Conservation (phyloP, 2,888 invertebrate genomes). For the Platycheirus albimanus region DNA sequence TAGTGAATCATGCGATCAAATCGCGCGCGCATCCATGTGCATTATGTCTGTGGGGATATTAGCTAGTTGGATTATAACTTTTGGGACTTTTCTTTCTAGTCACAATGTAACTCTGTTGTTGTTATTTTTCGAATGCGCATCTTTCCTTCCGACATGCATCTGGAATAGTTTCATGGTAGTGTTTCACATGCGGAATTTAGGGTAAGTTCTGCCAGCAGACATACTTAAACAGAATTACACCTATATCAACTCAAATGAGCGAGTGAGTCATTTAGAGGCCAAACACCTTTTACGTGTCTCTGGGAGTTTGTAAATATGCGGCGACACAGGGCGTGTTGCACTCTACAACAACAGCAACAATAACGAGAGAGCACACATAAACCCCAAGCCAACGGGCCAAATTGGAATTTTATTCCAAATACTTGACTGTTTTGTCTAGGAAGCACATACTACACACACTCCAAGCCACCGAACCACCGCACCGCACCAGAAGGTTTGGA, state of each 20-base stretch:
- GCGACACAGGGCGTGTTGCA: slow-evolving; percentile 59
- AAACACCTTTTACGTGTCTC: slow-evolving; percentile 60
- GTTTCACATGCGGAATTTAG: slow-evolving; percentile 58
- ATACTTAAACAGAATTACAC: slow-evolving; percentile 63
- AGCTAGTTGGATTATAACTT: no score
- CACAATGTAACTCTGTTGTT: slow-evolving; percentile 9
- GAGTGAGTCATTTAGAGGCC: slow-evolving; percentile 65
- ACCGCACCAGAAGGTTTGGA: no score
- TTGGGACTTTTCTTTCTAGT: background rate
- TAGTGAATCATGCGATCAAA: no score
- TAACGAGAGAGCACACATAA: background rate
- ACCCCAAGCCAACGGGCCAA: slow-evolving; percentile 1
- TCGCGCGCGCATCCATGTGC: no score
- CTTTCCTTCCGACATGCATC: slow-evolving; percentile 40
- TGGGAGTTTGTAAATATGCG: slow-evolving; percentile 1
- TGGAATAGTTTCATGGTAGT: slow-evolving; percentile 48
- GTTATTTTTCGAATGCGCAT: slow-evolving; percentile 32
- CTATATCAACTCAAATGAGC: slow-evolving; percentile 37
- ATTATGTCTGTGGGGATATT: no score
- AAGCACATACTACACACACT: no score
- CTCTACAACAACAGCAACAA: slow-evolving; percentile 6
- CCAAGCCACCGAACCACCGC: no score
- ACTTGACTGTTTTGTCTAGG: slow-evolving; percentile 49
- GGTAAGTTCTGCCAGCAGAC: slow-evolving; percentile 66
- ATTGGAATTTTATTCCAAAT: slow-evolving; percentile 49